Percentiles rank a stretch among this genome's conserved stretches.
These are phyloP conservation scores for Eriosoma lanigerum DNA, from an alignment of 1,140 invertebrate genomes.

Conservation along the genomic window DNA sequence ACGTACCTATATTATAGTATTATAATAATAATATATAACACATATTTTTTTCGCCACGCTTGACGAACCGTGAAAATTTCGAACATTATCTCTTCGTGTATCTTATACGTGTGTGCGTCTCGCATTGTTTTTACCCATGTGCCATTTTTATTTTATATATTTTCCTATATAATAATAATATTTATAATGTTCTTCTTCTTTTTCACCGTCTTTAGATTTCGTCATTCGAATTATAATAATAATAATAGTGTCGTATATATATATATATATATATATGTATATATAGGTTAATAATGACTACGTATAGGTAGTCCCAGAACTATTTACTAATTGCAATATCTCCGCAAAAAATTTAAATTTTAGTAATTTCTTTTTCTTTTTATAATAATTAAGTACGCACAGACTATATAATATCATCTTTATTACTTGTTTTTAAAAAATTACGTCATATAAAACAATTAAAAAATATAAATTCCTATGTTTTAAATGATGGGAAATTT, in stretches of 20 bases:
- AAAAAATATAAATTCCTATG: too few relatives aligned
- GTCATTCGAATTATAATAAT: not conserved
- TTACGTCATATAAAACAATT: too few relatives aligned
- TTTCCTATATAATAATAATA: not conserved
- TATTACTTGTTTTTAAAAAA: too few relatives aligned
- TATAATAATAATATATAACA: too few relatives aligned
- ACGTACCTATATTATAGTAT: not conserved
- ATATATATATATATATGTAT: too few relatives aligned
- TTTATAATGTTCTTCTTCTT: not conserved
- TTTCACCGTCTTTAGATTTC: not conserved
- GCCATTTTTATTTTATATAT: constrained; percentile 13
- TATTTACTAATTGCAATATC: too few relatives aligned
- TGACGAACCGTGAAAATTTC: constrained; percentile 49
- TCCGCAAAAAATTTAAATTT: too few relatives aligned
- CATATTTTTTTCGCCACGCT: constrained; percentile 45
- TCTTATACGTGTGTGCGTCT: constrained; percentile 5
- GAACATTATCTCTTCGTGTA: constrained; percentile 42
- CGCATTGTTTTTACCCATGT: constrained; percentile 36
- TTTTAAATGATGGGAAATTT: too few relatives aligned
- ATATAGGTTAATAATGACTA: not conserved
- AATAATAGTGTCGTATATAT: not conserved
- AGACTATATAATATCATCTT: too few relatives aligned
- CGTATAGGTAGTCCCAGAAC: too few relatives aligned
- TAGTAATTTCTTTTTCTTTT: too few relatives aligned
- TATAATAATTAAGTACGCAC: too few relatives aligned